Conservation (phyloP, 2,888 invertebrate genomes). For the Diarsia mendica region DNA sequence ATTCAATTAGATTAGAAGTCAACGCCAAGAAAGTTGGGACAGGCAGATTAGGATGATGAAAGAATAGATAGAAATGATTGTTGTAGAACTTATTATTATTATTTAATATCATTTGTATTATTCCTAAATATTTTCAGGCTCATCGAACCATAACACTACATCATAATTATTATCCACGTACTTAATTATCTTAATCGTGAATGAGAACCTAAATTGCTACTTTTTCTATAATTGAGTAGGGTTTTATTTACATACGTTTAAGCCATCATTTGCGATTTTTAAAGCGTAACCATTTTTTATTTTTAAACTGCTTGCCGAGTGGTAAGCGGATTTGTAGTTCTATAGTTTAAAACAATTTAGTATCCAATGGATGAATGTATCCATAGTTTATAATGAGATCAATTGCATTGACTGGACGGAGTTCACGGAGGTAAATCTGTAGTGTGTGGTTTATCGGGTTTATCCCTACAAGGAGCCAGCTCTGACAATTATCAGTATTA, state of each 20-base stretch:
- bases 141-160: background rate
- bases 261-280: no score
- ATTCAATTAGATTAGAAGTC: background rate
- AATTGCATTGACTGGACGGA: no score
- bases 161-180: background rate
- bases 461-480: no score
- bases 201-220: background rate
- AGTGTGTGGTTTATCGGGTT: no score
- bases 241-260: background rate
- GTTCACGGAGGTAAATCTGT: no score
- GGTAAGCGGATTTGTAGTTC: no score
- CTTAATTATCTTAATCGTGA: background rate
- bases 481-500: no score
- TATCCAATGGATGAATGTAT: no score
- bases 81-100: background rate
- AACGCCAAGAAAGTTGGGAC: background rate
- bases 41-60: background rate
- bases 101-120: no score
- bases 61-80: background rate
- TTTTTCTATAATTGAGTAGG: slow-evolving; percentile 4
- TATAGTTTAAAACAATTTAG: no score
- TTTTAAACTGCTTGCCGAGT: background rate
- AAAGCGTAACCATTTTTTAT: background rate
- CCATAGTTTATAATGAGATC: background rate
- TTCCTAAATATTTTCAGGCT: background rate